Evolutionary conservation across 2,113 vertebrate genomes (phyloP).

Genomic region (Microcebus jonahi): DNA sequence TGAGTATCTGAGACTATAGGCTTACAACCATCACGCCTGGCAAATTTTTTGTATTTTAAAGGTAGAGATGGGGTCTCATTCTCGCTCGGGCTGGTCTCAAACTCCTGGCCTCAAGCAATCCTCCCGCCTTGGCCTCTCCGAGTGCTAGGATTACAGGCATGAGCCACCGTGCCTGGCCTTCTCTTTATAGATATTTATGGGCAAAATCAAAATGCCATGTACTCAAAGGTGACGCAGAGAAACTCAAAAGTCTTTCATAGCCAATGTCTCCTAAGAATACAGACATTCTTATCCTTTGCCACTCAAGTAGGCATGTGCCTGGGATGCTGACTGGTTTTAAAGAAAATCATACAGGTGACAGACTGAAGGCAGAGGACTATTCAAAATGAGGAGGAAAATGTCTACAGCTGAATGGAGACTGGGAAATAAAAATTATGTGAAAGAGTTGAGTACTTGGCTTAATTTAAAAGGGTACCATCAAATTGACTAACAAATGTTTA

Average conservation of each 20-base stretch:
- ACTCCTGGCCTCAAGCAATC: too few relatives aligned
- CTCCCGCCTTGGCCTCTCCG: too few relatives aligned
- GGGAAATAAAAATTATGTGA: not conserved
- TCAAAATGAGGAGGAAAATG: not conserved
- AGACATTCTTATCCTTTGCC: not conserved
- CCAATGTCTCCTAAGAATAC: not conserved
- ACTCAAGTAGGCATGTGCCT: not conserved
- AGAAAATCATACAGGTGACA: not conserved
- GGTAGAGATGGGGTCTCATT: too few relatives aligned
- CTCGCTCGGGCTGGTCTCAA: too few relatives aligned
- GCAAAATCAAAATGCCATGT: not conserved
- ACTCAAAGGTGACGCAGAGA: not conserved
- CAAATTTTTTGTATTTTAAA: too few relatives aligned
- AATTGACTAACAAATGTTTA: constrained; percentile 19
- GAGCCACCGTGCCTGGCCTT: not conserved
- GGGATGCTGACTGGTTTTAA: not conserved
- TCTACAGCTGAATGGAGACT: not conserved
- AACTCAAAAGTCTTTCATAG: not conserved
- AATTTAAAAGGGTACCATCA: not conserved
- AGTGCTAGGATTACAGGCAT: too few relatives aligned
- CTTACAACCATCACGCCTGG: too few relatives aligned
- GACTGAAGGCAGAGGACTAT: not conserved
- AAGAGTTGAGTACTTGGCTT: not conserved
- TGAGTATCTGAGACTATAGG: too few relatives aligned
- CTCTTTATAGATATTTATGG: not conserved